Percentiles rank a stretch among this genome's conserved stretches.
Conservation (phyloP, 1,140 invertebrate genomes). For the Lamellibrachia luymesi region DNA sequence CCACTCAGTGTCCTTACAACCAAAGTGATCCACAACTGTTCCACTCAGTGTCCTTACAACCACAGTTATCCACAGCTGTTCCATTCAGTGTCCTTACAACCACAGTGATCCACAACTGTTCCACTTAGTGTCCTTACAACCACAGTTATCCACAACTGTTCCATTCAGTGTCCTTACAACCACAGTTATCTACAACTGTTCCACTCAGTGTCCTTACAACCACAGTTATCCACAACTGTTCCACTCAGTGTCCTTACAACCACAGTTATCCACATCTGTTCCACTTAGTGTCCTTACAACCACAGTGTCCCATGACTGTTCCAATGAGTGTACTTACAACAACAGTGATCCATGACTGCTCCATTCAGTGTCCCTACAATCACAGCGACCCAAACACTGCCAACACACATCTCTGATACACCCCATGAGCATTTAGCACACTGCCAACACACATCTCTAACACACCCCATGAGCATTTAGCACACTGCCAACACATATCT, state of each 20-base stretch:
- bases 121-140: neutral
- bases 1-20: neutral
- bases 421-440: too few relatives aligned
- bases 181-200: neutral
- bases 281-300: neutral
- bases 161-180: neutral
- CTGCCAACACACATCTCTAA: too few relatives aligned
- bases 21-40: neutral
- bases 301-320: neutral
- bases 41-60: neutral
- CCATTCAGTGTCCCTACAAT: too few relatives aligned
- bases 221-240: neutral
- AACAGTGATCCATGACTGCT: too few relatives aligned
- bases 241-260: neutral
- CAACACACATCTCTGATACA: too few relatives aligned
- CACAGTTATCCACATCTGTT: neutral
- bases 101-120: neutral
- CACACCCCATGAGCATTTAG: too few relatives aligned
- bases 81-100: neutral
- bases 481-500: too few relatives aligned
- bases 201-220: neutral
- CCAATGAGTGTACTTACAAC: neutral
- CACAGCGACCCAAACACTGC: too few relatives aligned
- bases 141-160: neutral
- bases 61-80: neutral